These are phyloP conservation scores for Pristionchus mayeri DNA, from an alignment of 2,888 invertebrate genomes.

Conservation along the genomic window DNA sequence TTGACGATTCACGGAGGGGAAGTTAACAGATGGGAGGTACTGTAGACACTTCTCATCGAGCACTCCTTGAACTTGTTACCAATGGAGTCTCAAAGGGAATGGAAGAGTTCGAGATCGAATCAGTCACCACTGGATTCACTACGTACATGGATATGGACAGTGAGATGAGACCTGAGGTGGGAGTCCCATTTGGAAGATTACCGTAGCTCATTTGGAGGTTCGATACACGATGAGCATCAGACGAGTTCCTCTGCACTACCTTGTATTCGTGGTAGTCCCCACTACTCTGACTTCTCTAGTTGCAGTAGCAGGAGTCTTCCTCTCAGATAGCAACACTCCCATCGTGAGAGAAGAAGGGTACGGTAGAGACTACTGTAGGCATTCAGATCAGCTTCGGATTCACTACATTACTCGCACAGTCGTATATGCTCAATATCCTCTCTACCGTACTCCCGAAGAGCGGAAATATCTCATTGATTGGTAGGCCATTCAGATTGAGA, in stretches of 20 bases:
- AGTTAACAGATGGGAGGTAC: neutral
- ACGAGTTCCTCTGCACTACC: neutral
- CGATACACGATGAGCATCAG: slow-evolving; percentile 11
- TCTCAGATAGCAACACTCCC: neutral
- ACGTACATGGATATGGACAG: slow-evolving; percentile 3
- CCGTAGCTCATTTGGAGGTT: slow-evolving; percentile 15
- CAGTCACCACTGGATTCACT: neutral
- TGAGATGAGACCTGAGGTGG: neutral
- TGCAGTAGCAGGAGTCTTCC: slow-evolving; percentile 17
- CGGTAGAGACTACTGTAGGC: neutral
- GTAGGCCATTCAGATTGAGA: neutral
- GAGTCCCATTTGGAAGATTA: neutral
- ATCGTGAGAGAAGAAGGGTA: neutral
- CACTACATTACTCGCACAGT: slow-evolving; percentile 19
- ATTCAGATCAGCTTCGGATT: slow-evolving; percentile 19
- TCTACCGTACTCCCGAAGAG: slow-evolving; percentile 39
- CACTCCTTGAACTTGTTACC: neutral
- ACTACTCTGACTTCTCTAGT: neutral
- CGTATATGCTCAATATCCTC: slow-evolving; percentile 32
- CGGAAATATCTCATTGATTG: slow-evolving; percentile 21
- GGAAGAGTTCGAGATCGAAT: slow-evolving; percentile 23
- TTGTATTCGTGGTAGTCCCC: neutral
- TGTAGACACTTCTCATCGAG: neutral
- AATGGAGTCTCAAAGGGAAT: neutral
- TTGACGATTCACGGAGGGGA: neutral